Evolutionary conservation across 1,140 invertebrate genomes (phyloP), one percentile per base, ranked within the genome.

Genomic region (Lycorma delicatula): DNA sequence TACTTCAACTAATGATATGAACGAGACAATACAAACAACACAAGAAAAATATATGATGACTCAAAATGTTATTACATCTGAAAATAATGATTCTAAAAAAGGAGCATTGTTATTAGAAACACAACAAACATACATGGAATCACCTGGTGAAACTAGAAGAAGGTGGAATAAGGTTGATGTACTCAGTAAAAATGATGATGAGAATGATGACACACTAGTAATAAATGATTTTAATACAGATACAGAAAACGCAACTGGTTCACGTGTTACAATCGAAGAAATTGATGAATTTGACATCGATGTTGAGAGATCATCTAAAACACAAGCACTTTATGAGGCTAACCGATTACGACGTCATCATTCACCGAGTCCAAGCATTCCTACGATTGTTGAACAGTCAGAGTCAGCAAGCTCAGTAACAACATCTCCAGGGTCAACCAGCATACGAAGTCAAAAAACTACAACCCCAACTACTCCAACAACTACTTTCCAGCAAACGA

Each of bases 341-440:
- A 67, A 63, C 27, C 44, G 59, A 27, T n/a, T 55, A 26, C 57
- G 51, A 48, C 31, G 58, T 50, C 65, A 66, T 52, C 60, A 65
- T 28, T 64, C 68, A 28, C 66, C 64, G 25, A 66, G 66, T 38
- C 69, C 68, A 34, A 64, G 63, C 25, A 70, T 72, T 28, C 70
- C 70, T 5, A 68, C 68, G 6, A 72, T 72, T 22, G 56, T 61
- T 5, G 70, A 72, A 59, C 61, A 64, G 25, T 70, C 69, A 0
- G 70, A 72, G 55, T 65, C 67, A 26, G 54, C 62, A 54, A 68
- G 64, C 25, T 66, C 68, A 6, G 64, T 62, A 18, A 58, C 60
- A 12, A 64, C 64, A n/a, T 64, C 65, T 36, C 63, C 67, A 48
- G 64, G 64, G 12, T 64, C 68, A 44, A 64, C 60, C 36, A 52